These are phyloP conservation scores for Aricia artaxerxes DNA, from an alignment of 2,888 invertebrate species.

Conservation along the genomic window DNA sequence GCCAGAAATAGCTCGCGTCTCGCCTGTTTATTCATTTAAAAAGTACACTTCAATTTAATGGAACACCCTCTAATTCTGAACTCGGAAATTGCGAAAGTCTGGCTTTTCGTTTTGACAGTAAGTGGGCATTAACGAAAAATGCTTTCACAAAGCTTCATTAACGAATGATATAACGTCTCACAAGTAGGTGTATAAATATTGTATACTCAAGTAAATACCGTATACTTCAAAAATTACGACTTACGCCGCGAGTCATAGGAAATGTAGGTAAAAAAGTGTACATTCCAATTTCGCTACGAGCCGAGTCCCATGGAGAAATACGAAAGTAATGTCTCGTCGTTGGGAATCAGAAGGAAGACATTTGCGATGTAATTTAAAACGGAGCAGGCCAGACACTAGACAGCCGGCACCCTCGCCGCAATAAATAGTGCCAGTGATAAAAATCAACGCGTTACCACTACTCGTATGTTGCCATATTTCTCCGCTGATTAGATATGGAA, in stretches of 20 bases:
- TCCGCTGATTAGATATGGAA: conserved; percentile 73
- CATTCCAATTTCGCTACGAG: too few species aligned
- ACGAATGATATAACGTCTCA: not conserved
- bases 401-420: conserved; percentile 31
- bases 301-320: not conserved
- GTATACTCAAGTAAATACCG: too few species aligned
- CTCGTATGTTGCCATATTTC: conserved; percentile 64
- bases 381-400: not conserved
- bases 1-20: conserved; percentile 39
- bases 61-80: conserved; percentile 21
- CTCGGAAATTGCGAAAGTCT: conserved; percentile 16
- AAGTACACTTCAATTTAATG: conserved; percentile 23
- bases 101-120: not conserved
- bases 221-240: too few species aligned
- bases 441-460: conserved; percentile 58
- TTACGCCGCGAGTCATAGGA: too few species aligned
- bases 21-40: conserved; percentile 33
- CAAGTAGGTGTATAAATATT: too few species aligned
- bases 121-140: not conserved
- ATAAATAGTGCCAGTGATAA: conserved; percentile 41
- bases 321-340: not conserved
- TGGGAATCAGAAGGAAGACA: conserved; percentile 26
- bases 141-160: not conserved
- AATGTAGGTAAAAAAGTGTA: too few species aligned
- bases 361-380: conserved; percentile 30